These are phyloP conservation scores for Steinernema hermaphroditum DNA, from an alignment of 2,888 invertebrate species.

Conservation along the genomic window DNA sequence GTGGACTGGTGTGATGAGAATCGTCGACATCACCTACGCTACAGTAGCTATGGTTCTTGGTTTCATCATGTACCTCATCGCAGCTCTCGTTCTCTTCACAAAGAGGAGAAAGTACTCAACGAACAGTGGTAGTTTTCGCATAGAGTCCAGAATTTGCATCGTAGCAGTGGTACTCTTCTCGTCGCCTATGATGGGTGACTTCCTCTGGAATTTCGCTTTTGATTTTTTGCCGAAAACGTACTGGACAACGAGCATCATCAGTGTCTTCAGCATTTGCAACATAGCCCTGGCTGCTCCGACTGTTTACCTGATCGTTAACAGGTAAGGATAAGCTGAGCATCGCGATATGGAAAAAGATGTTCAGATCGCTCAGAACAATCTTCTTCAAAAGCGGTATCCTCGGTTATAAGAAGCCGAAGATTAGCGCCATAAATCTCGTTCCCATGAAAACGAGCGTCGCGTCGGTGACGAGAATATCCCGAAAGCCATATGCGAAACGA, in stretches of 20 bases:
- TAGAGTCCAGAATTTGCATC: not conserved
- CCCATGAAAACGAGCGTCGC: not conserved
- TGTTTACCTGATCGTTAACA: not conserved
- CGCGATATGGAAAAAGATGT: not conserved
- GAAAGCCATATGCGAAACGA: not conserved
- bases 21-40: not conserved
- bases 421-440: not conserved
- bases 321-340: not conserved
- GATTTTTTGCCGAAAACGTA: not conserved
- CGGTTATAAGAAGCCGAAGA: not conserved
- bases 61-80: not conserved
- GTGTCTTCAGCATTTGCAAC: not conserved
- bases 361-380: not conserved
- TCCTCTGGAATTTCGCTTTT: slow-evolving; percentile 13
- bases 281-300: slow-evolving; percentile 1
- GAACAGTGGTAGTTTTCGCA: not conserved
- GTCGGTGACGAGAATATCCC: not conserved
- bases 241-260: not conserved
- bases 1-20: not conserved
- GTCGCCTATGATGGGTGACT: slow-evolving; percentile 3
- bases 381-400: not conserved
- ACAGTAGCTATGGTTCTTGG: not conserved
- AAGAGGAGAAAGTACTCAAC: not conserved
- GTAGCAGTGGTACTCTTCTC: slow-evolving; percentile 14
- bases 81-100: not conserved